Evolutionary conservation across 2,797 vertebrate genomes (phyloP), one percentile per base, ranked within the genome.

Genomic region (Tenualosa thibaudeaui): DNA sequence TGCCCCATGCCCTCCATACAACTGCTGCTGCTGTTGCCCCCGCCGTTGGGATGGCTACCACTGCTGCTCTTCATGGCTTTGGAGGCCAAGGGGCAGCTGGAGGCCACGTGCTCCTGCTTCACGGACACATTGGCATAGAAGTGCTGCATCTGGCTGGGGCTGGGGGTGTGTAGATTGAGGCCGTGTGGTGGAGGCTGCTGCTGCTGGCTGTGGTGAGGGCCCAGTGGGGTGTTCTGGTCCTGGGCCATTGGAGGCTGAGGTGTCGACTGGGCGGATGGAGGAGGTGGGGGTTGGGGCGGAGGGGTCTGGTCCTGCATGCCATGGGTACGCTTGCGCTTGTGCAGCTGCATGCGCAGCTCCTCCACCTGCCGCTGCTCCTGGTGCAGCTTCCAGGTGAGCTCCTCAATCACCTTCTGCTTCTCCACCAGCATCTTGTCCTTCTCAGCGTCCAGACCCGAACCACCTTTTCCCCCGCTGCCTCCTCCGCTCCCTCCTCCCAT

Each of bases 371-470:
- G 94, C 92, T 99, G 98, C 87, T 99, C 98, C 88, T 98, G 97
- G 91, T 98, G 97, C 81, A 99, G 94, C 88, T 98, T 98, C 97
- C 98, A 99, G 0, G 97, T 99, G 90, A 99, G 94, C 88, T 99
- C 98, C 26, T 99, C 99, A 65, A 99, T 99, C 90, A 99, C 98
- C 88, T 98, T 99, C 92, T 99, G 98, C 92, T 99, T 99, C 90
- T 99, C 98, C 89, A 99, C 97, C 89, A 99, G 92, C 98, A 99
- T 99, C 91, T 99, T 99, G 92, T 99, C 98, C 88, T 99, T 99
- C 87, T 98, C 98, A 0, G 96, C 96, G 85, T 99, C 97, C 6
- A 95, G 89, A 2, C 96, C 96, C 22, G 49, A 22, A 43, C 87
- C 93, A 90, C 51, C 94, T 81, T 83, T 94, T 90, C 84, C 95